Conservation (phyloP, 2,888 invertebrate genomes). For the Cephus nigrinus region DNA sequence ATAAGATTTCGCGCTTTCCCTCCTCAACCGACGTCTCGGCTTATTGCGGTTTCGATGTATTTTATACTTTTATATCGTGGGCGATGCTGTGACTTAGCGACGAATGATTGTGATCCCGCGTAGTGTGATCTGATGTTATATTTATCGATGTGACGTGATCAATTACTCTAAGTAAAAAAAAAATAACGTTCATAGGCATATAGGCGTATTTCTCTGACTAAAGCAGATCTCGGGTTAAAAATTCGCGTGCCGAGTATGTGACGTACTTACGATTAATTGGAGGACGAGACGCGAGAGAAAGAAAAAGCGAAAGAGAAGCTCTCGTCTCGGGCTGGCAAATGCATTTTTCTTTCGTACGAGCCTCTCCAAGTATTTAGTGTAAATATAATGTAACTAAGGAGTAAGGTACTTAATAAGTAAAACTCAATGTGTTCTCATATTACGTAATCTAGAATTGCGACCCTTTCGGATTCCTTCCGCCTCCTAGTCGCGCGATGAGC, state of each 20-base stretch:
- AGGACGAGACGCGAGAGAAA: neutral
- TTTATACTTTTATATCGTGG: slow-evolving; percentile 65
- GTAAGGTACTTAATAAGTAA: slow-evolving; percentile 40
- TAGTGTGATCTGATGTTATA: slow-evolving; percentile 46
- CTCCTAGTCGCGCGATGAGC: neutral
- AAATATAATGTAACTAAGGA: slow-evolving; percentile 6
- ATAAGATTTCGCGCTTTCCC: neutral
- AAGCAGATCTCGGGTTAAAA: neutral
- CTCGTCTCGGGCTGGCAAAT: neutral
- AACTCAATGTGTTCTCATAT: slow-evolving; percentile 42
- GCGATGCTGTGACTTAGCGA: slow-evolving; percentile 41
- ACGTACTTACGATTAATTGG: neutral
- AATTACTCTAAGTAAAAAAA: neutral
- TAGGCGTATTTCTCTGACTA: neutral
- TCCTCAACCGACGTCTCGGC: neutral
- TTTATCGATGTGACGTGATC: slow-evolving; percentile 45
- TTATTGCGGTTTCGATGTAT: slow-evolving; percentile 44
- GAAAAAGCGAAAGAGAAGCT: neutral
- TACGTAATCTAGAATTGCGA: slow-evolving; percentile 10
- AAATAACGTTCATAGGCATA: neutral
- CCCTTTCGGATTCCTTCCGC: neutral
- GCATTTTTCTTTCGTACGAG: neutral
- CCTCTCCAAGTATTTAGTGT: neutral
- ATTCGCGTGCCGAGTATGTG: neutral
- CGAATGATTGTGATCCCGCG: slow-evolving; percentile 48